Evolutionary conservation across 37 sponge, comb jelly and placozoan genomes (phyloP).

Genomic region (Haliclona indistincta): DNA sequence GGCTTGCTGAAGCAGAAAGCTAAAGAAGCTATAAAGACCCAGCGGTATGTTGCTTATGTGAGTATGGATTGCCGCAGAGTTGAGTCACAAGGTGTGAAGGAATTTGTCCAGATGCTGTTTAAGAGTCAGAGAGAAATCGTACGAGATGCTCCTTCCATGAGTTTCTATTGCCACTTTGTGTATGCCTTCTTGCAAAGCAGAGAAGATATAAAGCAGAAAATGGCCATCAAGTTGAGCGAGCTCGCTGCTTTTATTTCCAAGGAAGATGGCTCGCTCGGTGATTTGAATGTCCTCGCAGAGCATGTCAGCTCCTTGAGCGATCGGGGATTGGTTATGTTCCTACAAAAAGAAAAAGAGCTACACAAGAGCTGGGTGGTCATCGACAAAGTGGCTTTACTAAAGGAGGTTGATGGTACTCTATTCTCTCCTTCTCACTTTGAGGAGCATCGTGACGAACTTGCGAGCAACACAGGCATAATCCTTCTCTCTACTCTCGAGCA

Average conservation of each 20-base stretch:
- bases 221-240: not conserved
- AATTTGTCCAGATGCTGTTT: not conserved
- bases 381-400: not conserved
- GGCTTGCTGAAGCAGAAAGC: not conserved
- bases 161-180: constrained; percentile 2
- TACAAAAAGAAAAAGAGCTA: not conserved
- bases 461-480: constrained; percentile 9
- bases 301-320: constrained; percentile 12
- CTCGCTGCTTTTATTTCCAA: not conserved
- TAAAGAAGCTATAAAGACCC: not conserved
- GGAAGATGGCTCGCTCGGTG: no score
- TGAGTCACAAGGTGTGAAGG: not conserved
- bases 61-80: not conserved
- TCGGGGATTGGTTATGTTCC: constrained; percentile 3
- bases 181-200: not conserved
- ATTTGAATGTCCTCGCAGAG: not conserved
- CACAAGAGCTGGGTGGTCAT: constrained; percentile 11
- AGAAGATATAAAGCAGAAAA: not conserved
- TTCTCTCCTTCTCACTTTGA: constrained; percentile 2
- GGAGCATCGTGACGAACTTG: not conserved
- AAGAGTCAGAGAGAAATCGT: not conserved
- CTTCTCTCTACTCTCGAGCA: not conserved
- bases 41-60: not conserved
- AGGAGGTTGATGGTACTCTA: not conserved
- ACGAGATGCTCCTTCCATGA: not conserved